Conservation (phyloP, 2,113 vertebrate species). For the Mesoclemmys tuberculata region DNA sequence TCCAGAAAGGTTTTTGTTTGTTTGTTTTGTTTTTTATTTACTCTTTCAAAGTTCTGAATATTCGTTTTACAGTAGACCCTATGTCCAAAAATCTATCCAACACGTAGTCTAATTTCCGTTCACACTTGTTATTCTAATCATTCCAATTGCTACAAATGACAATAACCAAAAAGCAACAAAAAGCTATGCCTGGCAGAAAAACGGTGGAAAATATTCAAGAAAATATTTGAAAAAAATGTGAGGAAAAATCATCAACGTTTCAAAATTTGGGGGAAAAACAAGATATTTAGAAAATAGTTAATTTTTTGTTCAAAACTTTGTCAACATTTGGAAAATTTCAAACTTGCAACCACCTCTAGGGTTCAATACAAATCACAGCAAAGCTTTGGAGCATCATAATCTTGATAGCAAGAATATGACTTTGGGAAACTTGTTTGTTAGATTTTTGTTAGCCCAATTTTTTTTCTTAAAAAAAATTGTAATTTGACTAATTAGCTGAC, state of each 20-base stretch:
- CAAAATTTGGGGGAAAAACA: not conserved
- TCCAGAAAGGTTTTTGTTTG: not conserved
- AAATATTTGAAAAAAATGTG: not conserved
- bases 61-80: not conserved
- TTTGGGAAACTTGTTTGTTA: not conserved
- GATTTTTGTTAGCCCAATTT: not conserved
- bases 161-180: not conserved
- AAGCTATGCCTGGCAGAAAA: not conserved
- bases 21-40: not conserved
- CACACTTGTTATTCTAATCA: not conserved
- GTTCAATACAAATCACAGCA: not conserved
- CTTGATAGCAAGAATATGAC: not conserved
- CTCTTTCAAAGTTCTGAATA: not conserved
- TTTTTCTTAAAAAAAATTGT: not conserved
- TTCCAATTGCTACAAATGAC: conserved; percentile 36
- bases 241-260: not conserved
- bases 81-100: not conserved
- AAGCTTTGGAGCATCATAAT: not conserved
- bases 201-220: conserved; percentile 31
- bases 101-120: not conserved
- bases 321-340: not conserved
- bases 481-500: not conserved
- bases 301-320: rapidly evolving
- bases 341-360: not conserved
- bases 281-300: not conserved